Evolutionary conservation across 2,113 vertebrate genomes (phyloP).

Genomic region (Aphyosemion australe): DNA sequence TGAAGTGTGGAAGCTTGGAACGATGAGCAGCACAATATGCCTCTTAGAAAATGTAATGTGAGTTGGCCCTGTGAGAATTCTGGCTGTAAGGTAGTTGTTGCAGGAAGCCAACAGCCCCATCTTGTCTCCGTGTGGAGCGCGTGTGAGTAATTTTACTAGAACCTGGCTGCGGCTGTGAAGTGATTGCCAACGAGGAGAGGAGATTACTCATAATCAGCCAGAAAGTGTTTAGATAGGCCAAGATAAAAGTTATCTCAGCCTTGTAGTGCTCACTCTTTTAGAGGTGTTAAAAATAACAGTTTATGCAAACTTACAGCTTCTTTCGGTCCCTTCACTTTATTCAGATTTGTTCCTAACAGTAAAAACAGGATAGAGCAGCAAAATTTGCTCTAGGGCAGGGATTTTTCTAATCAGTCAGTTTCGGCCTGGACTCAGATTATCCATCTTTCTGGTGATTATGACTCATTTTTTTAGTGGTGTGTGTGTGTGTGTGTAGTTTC

Average conservation of each 20-base stretch:
- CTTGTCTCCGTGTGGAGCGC: neutral
- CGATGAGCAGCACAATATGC: slow-evolving; percentile 13
- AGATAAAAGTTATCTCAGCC: neutral
- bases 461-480: too few relatives aligned
- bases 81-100: slow-evolving; percentile 5
- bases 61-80: slow-evolving; percentile 2
- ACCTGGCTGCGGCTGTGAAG: slow-evolving; percentile 1
- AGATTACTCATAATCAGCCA: slow-evolving; percentile 4
- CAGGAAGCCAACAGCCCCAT: neutral
- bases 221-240: neutral
- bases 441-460: too few relatives aligned
- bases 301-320: neutral
- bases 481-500: too few relatives aligned
- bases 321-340: neutral
- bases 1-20: slow-evolving; percentile 15
- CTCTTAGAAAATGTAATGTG: neutral
- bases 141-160: slow-evolving; percentile 9
- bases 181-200: neutral
- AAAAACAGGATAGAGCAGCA: neutral
- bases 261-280: neutral
- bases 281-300: neutral
- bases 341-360: neutral
- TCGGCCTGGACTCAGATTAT: too few relatives aligned
- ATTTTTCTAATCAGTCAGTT: too few relatives aligned
- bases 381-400: too few relatives aligned